A percentile compares a stretch with the other conserved stretches of the same genome.
Evolutionary conservation across 53 echinoderm and acorn worm genomes (phyloP).

Genomic region (Patiria pectinifera): DNA sequence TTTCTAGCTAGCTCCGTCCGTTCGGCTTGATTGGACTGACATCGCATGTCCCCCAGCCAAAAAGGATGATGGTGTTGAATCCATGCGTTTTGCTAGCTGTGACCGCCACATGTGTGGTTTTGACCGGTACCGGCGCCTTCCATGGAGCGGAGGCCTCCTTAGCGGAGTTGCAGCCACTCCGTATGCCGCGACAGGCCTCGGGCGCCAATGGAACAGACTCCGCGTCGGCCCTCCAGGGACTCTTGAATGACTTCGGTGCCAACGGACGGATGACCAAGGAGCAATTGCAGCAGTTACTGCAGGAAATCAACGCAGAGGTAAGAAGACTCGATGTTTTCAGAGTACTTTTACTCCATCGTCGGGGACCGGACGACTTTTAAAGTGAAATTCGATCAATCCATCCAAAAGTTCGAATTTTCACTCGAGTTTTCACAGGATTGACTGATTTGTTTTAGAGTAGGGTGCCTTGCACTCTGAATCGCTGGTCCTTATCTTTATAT

Average conservation of each 20-base stretch:
- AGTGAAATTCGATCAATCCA: too few relatives aligned
- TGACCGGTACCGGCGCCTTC: neutral
- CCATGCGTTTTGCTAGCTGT: neutral
- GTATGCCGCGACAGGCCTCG: too few relatives aligned
- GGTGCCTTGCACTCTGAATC: too few relatives aligned
- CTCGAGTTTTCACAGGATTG: too few relatives aligned
- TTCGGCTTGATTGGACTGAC: neutral
- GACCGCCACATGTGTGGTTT: neutral
- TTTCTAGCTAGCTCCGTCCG: too few relatives aligned
- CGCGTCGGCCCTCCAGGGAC: neutral
- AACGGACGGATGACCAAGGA: neutral
- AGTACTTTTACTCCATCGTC: too few relatives aligned
- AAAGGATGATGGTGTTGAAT: neutral
- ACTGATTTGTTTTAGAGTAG: too few relatives aligned
- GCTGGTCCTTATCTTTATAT: too few relatives aligned
- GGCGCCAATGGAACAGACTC: neutral
- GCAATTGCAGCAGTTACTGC: neutral
- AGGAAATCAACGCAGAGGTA: neutral
- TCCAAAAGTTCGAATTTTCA: too few relatives aligned
- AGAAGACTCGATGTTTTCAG: neutral
- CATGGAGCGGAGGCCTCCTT: neutral
- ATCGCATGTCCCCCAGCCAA: neutral
- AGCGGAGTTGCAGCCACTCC: too few relatives aligned
- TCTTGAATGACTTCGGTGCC: neutral
- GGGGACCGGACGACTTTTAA: too few relatives aligned